Evolutionary conservation across 1,140 invertebrate species (phyloP), one percentile per base, ranked within the genome.

Genomic region (Caerostris extrusa): DNA sequence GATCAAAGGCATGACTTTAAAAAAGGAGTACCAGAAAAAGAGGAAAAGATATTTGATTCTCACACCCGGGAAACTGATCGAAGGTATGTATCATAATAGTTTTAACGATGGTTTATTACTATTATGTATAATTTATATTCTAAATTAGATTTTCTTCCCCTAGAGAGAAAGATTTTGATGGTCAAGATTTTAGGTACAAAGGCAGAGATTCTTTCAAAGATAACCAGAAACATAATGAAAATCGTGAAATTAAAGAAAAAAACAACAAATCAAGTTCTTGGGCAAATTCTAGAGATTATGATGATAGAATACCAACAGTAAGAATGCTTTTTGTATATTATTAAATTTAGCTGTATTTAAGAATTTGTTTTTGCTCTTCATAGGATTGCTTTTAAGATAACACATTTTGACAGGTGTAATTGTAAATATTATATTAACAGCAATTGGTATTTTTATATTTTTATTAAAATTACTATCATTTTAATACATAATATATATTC

Each of bases 1-100:
- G 95, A 95, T 19, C 94, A 95, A 50, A n/a, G 93, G 34, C 85
- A 77, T 56, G 95, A 95, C 56, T 95, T 95, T 53, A 93, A 94
- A 34, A 90, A 90, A 17, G 64, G 17, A 71, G 53, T 50, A 17
- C 7, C 34, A 3, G 91, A 90, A 50, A 92, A 90, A 69, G 94
- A 95, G 1, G 94, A 95, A 67, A 91, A 94, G n/a, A 64, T 67
- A 8, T 91, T 93, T 82, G 64, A 82, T 64, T 57, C 94, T 69
- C 92, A 95, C 85, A 34, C 67, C 10, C 55, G 64, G 64, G 94
- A 94, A 67, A 34, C 93, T 19, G 91, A 92, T 7, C n/a, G 69
- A 34, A 81, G 92, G 92, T 93, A 88, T 56, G 6, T 58, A 85
- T 58, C 58, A 2, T 34, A 67, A 67, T 67, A 67, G 2, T 56